A percentile compares a stretch with the other conserved stretches of the same genome.
Evolutionary conservation across 2,113 vertebrate species (phyloP).

Genomic region (Clarias magur): DNA sequence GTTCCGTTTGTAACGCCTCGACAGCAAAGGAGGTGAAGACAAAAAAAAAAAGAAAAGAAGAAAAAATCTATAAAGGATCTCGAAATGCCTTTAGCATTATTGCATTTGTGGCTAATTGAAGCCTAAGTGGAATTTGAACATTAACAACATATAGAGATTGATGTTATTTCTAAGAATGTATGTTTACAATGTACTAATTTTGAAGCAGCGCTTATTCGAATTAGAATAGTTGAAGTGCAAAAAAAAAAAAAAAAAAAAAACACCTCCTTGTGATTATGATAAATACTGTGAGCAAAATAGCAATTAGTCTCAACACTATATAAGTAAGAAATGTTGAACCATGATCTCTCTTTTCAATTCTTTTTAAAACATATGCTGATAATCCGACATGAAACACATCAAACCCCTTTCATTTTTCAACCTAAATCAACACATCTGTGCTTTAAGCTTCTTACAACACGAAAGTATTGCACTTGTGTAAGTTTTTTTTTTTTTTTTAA

Average conservation of each 20-base stretch:
- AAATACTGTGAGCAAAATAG: slow-evolving; percentile 18
- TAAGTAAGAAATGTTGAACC: slow-evolving; percentile 25
- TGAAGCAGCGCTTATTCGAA: not conserved
- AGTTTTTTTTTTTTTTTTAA: slow-evolving; percentile 68
- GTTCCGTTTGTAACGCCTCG: slow-evolving; percentile 47
- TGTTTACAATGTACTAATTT: not conserved
- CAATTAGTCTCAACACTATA: slow-evolving; percentile 37
- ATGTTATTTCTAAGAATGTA: not conserved
- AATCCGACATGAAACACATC: slow-evolving; percentile 69
- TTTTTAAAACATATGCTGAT: slow-evolving; percentile 36
- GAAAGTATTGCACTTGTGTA: slow-evolving; percentile 71
- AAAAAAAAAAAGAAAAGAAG: slow-evolving; percentile 34
- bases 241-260: not conserved
- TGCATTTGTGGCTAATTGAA: slow-evolving; percentile 10
- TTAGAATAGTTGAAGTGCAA: not conserved
- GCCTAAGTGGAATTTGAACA: not conserved
- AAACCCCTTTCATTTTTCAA: slow-evolving; percentile 69
- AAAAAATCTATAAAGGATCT: slow-evolving; percentile 44
- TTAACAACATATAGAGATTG: not conserved
- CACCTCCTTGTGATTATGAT: not conserved
- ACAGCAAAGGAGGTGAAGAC: slow-evolving; percentile 41
- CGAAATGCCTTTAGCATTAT: slow-evolving; percentile 44
- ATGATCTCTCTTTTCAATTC: slow-evolving; percentile 39
- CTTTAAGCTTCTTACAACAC: slow-evolving; percentile 79
- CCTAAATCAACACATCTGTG: slow-evolving; percentile 71